Evolutionary conservation across 2,888 invertebrate species (phyloP), one percentile per base, ranked within the genome.

Genomic region (Corythucha ciliata): DNA sequence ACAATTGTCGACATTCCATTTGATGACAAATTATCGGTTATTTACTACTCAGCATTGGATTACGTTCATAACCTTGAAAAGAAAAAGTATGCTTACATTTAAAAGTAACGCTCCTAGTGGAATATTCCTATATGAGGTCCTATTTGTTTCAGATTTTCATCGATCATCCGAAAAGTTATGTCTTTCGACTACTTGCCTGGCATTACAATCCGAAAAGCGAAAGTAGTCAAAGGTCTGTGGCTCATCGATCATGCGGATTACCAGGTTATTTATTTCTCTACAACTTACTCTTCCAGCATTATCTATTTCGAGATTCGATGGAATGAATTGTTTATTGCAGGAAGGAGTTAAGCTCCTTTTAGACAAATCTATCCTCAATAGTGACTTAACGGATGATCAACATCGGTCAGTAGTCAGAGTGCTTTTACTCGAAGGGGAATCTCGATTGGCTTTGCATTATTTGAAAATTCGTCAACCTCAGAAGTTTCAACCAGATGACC

Each of bases 161-260:
- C 14, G 14, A 39, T 33, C 25, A 24, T 32, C 12, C 78, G 81
- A 36, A 75, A 83, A 55, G 67, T 88, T 42, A 79, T 83, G 63
- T 83, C 83, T 64, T 90, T 87, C 67, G 83, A 87, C 0, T 79
- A 82, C 0, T 81, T 85, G 59, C 88, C 89, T 61, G 79, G 81
- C 47, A 69, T 90, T 4, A 80, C 80, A 48, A 79, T 81, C 16
- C 79, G 83, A 1, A 67, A 81, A 1, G 81, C 83, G 22, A 85
- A 87, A 66, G 76, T 85, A 1, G 81, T 86, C 1, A 86, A 88
- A 63, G 89, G 85, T 0, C 84, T 90, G 66, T 92, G 92, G 91
- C 79, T 85, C 60, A 71, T 93, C 12, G 92, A 93, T 69, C 89
- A 89, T 63, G 80, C 81, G 53, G 80, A 88, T 64, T 87, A 82